Evolutionary conservation across 2,797 vertebrate genomes (phyloP).

Genomic region (Ctenosaura bakeri): DNA sequence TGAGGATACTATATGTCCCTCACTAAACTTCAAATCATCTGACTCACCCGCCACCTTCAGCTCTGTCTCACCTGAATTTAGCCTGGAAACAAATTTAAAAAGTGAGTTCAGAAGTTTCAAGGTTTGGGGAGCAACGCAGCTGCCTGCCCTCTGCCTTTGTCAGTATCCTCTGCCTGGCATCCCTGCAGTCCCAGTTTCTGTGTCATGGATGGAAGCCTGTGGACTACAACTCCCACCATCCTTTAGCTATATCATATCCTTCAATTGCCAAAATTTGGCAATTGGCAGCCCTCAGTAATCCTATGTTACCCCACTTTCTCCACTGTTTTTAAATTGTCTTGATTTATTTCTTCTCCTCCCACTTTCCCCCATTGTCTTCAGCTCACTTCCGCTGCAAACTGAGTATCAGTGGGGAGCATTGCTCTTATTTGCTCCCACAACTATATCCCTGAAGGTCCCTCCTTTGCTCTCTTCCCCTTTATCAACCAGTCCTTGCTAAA

Average conservation of each 20-base stretch:
- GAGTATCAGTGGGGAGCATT: too few relatives aligned
- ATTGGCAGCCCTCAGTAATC: too few relatives aligned
- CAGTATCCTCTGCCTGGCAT: background rate
- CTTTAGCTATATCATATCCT: background rate
- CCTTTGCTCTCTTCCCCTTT: background rate
- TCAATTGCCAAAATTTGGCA: too few relatives aligned
- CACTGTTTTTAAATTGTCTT: too few relatives aligned
- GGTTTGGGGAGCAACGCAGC: background rate
- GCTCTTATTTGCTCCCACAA: too few relatives aligned
- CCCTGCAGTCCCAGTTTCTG: background rate
- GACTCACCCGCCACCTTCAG: background rate
- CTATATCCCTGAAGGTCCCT: background rate
- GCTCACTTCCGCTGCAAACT: too few relatives aligned
- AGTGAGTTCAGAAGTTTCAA: background rate
- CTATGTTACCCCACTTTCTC: too few relatives aligned
- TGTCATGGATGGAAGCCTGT: background rate
- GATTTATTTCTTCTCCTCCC: too few relatives aligned
- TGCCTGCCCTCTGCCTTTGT: background rate
- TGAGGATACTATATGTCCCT: too few relatives aligned
- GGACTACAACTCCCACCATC: background rate
- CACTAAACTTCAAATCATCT: too few relatives aligned
- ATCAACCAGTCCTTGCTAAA: background rate
- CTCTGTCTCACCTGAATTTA: background rate
- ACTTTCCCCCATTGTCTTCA: too few relatives aligned
- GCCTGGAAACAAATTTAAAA: background rate